phyloP scores from a whole-genome alignment of 2,888 invertebrate genomes.

The Acrobasis suavella region DNA sequence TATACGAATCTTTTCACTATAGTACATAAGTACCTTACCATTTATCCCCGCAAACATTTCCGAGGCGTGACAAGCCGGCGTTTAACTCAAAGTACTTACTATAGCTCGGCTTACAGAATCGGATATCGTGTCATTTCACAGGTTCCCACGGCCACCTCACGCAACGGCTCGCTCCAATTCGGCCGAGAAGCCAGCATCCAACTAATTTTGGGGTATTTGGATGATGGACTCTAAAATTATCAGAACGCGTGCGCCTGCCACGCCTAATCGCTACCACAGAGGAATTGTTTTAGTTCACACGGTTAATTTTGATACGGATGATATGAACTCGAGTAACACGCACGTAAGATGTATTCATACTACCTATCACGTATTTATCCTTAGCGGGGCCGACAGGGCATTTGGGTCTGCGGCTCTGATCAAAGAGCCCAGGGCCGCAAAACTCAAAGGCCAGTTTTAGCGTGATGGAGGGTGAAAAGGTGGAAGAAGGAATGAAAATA shows the following conservation, averaged over 20 bases:
- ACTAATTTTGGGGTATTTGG: slow-evolving; percentile 51
- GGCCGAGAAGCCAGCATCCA: slow-evolving; percentile 41
- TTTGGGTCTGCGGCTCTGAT: too few species aligned
- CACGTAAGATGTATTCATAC: too few species aligned
- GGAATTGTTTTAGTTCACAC: slow-evolving; percentile 24
- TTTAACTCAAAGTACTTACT: not conserved
- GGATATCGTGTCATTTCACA: slow-evolving; percentile 60
- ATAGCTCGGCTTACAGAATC: slow-evolving; percentile 58
- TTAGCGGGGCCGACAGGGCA: too few species aligned
- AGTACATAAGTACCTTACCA: not conserved
- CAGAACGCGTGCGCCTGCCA: slow-evolving; percentile 46
- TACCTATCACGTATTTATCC: too few species aligned
- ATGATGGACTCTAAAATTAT: not conserved
- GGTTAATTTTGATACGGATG: slow-evolving; percentile 10
- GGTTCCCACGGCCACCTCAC: slow-evolving; percentile 51
- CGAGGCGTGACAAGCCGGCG: slow-evolving; percentile 11
- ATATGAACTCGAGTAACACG: not conserved
- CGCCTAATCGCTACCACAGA: slow-evolving; percentile 19
- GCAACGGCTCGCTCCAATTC: slow-evolving; percentile 39
- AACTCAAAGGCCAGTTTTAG: too few species aligned
- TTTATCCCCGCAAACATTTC: not conserved
- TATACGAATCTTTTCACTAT: not conserved
- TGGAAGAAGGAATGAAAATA: too few species aligned
- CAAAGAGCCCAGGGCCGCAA: too few species aligned
- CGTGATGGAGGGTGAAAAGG: too few species aligned